These are phyloP conservation scores for Leucophenga varia DNA, from an alignment of 1,140 invertebrate genomes.

Conservation along the genomic window DNA sequence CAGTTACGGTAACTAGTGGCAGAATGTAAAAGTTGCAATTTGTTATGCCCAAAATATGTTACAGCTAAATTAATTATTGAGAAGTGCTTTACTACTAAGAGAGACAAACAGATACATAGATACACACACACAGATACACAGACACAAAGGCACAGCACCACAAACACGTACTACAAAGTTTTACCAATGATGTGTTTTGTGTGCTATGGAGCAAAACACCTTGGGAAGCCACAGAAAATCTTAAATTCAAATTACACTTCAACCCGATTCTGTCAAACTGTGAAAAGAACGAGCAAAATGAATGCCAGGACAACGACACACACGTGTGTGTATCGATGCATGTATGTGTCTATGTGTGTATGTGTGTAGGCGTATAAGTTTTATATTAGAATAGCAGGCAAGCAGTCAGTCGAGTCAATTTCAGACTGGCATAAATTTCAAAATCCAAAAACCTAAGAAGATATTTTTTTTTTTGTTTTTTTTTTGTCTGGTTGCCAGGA, in stretches of 20 bases:
- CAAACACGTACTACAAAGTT: not conserved
- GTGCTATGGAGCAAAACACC: constrained; percentile 13
- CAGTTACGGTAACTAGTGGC: no score
- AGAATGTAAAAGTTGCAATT: no score
- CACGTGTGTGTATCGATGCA: constrained; percentile 4
- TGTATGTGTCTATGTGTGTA: no score
- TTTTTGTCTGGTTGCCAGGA: no score
- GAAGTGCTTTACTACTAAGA: not conserved
- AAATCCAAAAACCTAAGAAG: constrained; percentile 46
- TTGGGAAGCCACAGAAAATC: constrained; percentile 44
- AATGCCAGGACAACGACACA: constrained; percentile 15
- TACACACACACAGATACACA: not conserved
- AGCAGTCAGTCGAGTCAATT: constrained; percentile 46
- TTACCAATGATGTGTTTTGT: no score
- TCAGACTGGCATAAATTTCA: constrained; percentile 43
- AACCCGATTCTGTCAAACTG: constrained; percentile 35
- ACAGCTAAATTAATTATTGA: no score
- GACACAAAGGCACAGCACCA: not conserved
- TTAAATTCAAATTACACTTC: constrained; percentile 53
- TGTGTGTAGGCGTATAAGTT: no score
- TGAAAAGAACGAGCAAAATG: constrained; percentile 45
- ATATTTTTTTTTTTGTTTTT: no score
- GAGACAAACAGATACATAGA: not conserved
- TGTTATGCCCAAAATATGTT: no score
- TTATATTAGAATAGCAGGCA: no score